These are phyloP conservation scores for Trematomus bernacchii DNA, from an alignment of 2,797 vertebrate genomes.

Conservation along the genomic window DNA sequence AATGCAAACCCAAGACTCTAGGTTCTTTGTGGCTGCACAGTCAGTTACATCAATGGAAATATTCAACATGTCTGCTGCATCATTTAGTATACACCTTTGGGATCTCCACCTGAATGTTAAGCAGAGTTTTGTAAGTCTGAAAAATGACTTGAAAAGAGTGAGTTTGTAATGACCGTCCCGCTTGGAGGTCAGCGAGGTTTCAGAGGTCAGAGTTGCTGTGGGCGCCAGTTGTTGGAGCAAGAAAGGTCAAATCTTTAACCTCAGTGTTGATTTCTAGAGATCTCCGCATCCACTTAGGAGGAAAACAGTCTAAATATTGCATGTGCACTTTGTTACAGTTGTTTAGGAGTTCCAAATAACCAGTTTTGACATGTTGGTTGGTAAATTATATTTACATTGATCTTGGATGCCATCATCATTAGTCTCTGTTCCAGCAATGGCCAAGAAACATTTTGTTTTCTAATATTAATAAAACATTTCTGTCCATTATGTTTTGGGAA, in stretches of 20 bases:
- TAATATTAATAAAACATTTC: slow-evolving; percentile 15
- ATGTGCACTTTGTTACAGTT: not conserved
- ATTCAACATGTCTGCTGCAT: not conserved
- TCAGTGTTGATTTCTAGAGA: slow-evolving; percentile 1
- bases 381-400: slow-evolving; percentile 18
- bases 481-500: slow-evolving; percentile 5
- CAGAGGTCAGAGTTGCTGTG: slow-evolving; percentile 20
- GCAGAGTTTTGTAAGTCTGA: not conserved
- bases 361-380: not conserved
- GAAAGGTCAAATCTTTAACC: slow-evolving; percentile 18
- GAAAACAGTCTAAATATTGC: not conserved
- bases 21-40: not conserved
- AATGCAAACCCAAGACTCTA: not conserved
- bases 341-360: slow-evolving; percentile 4
- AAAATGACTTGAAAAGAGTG: not conserved
- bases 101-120: not conserved
- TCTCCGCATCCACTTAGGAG: not conserved
- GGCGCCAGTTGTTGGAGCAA: slow-evolving; percentile 1
- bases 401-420: slow-evolving; percentile 20
- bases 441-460: slow-evolving; percentile 23
- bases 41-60: not conserved
- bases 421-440: slow-evolving; percentile 4
- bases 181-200: slow-evolving; percentile 16
- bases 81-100: not conserved
- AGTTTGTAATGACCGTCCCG: slow-evolving; percentile 4